phyloP scores from a whole-genome alignment of 2,113 vertebrate species.

The Gallinago jamesoni region DNA sequence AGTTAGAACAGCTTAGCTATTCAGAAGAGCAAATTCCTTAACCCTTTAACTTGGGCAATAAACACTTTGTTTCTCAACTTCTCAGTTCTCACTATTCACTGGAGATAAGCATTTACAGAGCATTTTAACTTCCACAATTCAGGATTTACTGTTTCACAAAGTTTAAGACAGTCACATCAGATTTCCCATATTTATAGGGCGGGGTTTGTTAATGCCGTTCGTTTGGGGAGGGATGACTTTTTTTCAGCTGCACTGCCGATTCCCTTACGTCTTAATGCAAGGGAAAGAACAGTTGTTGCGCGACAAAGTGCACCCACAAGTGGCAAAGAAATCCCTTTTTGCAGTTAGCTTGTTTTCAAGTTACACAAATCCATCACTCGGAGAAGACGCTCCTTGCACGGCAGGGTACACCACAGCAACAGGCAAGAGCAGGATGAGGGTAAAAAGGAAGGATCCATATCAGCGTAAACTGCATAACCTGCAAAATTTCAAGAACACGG shows the following conservation, averaged over 20 bases:
- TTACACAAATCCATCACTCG: background rate
- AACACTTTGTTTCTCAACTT: background rate
- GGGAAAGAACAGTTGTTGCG: background rate
- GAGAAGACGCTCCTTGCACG: background rate
- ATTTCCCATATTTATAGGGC: background rate
- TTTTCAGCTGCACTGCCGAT: background rate
- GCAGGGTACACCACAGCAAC: background rate
- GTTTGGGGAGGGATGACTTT: background rate
- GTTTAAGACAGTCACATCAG: background rate
- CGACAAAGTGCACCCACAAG: background rate
- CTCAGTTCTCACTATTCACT: background rate
- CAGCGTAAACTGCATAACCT: background rate
- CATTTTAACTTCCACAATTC: background rate
- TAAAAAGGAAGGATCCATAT: background rate
- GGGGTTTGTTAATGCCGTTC: background rate
- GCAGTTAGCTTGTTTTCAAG: background rate
- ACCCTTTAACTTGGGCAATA: background rate
- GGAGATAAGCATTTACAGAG: background rate
- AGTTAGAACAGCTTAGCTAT: background rate
- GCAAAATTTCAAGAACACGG: background rate
- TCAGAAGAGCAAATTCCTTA: background rate
- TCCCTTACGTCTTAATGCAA: background rate
- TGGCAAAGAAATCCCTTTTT: background rate
- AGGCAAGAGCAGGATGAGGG: rapidly evolving
- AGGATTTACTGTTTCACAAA: background rate